These are phyloP conservation scores for Nannoperca obscura DNA, from an alignment of 2,797 vertebrate genomes.

Conservation along the genomic window DNA sequence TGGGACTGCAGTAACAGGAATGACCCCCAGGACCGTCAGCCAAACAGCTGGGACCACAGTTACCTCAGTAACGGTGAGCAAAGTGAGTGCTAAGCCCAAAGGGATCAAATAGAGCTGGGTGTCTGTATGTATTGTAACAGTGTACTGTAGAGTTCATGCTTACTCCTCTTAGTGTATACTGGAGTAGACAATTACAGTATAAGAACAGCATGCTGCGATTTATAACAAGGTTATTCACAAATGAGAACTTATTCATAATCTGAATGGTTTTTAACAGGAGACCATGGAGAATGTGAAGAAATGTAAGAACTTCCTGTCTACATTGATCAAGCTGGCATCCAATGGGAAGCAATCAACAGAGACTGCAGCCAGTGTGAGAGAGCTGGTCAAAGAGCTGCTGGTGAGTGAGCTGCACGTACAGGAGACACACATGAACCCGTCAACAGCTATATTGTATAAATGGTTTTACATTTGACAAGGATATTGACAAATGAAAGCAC, in stretches of 20 bases:
- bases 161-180: not conserved
- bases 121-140: conserved; percentile 1
- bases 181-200: not conserved
- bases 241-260: not conserved
- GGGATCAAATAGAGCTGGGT: conserved; percentile 8
- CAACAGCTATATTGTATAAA: not conserved
- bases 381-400: conserved; percentile 95
- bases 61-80: conserved; percentile 91
- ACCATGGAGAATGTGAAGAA: conserved; percentile 99
- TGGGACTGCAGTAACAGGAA: conserved; percentile 87
- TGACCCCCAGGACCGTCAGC: conserved; percentile 87
- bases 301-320: conserved; percentile 98
- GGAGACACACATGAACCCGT: not conserved
- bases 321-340: conserved; percentile 97
- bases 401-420: conserved; percentile 82
- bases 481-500: not conserved
- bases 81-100: conserved; percentile 56
- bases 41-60: conserved; percentile 87
- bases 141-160: not conserved
- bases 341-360: conserved; percentile 95
- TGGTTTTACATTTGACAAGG: not conserved
- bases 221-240: not conserved
- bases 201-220: not conserved
- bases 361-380: conserved; percentile 95
- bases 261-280: conserved; percentile 84